A percentile compares a stretch with the other conserved stretches of the same genome.
Evolutionary conservation across 2,888 invertebrate genomes (phyloP).

Genomic region (Diploptera punctata): DNA sequence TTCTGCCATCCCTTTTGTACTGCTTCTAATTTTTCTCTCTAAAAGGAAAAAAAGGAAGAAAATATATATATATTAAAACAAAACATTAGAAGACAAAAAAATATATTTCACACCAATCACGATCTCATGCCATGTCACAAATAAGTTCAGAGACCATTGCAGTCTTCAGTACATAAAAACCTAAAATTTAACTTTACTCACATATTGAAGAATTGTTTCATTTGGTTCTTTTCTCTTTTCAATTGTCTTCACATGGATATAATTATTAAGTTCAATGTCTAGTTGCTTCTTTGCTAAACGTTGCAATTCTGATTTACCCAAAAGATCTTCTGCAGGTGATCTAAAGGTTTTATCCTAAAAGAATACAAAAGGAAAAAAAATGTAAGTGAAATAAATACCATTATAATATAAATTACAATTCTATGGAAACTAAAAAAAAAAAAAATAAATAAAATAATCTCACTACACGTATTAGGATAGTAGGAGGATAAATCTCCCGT

Average conservation of each 20-base stretch:
- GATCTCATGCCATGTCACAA: too few relatives aligned
- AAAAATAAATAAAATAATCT: too few relatives aligned
- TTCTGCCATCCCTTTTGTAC: constrained; percentile 71
- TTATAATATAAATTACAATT: too few relatives aligned
- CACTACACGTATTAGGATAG: too few relatives aligned
- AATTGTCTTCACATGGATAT: constrained; percentile 72
- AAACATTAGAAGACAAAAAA: neutral
- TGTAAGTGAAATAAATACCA: too few relatives aligned
- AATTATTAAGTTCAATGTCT: constrained; percentile 69
- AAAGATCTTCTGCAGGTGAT: constrained; percentile 60
- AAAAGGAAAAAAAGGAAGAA: too few relatives aligned
- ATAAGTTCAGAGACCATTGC: too few relatives aligned
- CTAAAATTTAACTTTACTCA: constrained; percentile 50
- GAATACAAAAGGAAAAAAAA: too few relatives aligned
- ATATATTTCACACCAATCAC: constrained; percentile 35
- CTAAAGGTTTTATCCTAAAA: constrained; percentile 41
- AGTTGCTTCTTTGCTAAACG: constrained; percentile 68
- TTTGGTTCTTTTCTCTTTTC: constrained; percentile 54
- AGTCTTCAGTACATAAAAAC: neutral
- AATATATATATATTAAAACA: too few relatives aligned
- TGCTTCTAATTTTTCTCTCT: constrained; percentile 68
- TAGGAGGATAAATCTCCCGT: too few relatives aligned
- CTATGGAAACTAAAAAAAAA: too few relatives aligned
- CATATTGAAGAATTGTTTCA: constrained; percentile 55
- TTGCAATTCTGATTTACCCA: constrained; percentile 61